A percentile compares a stretch with the other conserved stretches of the same genome.
These are phyloP conservation scores for Strix uralensis DNA, from an alignment of 2,113 vertebrate species.

Conservation along the genomic window DNA sequence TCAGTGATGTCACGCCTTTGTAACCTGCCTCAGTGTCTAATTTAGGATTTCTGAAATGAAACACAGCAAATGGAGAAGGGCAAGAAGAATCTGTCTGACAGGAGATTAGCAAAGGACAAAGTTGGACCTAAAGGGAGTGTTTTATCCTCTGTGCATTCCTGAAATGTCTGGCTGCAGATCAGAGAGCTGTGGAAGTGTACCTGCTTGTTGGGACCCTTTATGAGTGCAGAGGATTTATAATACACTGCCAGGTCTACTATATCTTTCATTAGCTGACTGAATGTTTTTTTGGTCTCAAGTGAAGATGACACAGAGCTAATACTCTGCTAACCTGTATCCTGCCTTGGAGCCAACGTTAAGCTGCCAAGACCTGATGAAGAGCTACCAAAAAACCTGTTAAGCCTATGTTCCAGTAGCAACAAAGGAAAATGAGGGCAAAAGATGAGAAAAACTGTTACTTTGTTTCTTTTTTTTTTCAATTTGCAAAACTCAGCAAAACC, in stretches of 20 bases:
- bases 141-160: not conserved
- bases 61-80: not conserved
- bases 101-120: slow-evolving; percentile 45
- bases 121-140: not conserved
- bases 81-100: slow-evolving; percentile 35
- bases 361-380: not conserved
- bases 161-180: not conserved
- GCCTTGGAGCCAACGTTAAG: not conserved
- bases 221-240: slow-evolving; percentile 8
- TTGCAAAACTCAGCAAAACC: not conserved
- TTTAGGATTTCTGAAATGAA: slow-evolving; percentile 22
- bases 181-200: not conserved
- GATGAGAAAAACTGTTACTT: not conserved
- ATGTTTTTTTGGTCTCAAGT: not conserved
- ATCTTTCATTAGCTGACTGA: slow-evolving; percentile 6
- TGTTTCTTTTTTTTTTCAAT: not conserved
- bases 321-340: not conserved
- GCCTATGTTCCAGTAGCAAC: not conserved
- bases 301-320: not conserved
- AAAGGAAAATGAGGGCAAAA: slow-evolving; percentile 1
- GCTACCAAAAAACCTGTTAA: not conserved
- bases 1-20: not conserved
- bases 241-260: not conserved
- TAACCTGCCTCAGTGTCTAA: not conserved
- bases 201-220: slow-evolving; percentile 12